Evolutionary conservation across 2,797 vertebrate genomes (phyloP), one percentile per base, ranked within the genome.

Genomic region (Pantherophis vulpinus): DNA sequence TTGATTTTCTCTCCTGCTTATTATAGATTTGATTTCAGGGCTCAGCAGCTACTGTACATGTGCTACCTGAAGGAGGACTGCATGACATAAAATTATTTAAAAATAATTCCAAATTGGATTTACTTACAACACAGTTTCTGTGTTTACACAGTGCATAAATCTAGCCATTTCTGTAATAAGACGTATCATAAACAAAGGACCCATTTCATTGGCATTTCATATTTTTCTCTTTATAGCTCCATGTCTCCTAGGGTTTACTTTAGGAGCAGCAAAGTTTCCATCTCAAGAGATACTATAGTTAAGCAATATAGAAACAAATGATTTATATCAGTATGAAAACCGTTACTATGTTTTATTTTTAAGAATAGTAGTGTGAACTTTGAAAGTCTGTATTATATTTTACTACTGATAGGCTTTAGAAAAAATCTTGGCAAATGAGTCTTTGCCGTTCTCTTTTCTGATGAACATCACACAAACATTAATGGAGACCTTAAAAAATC

Each of bases 351-450:
- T 90, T 32, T n/a, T 94, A 92, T 92, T 91, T 89, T 16, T 47
- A 83, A 83, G 25, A 83, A 83, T 83, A 92, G 1, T 91, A 59
- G 88, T 87, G 89, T 87, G 88, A 94, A 95, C 16, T 42, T 90
- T 86, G 55, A 29, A 42, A 32, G 86, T 70, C 5, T 37, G 12
- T 94, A 10, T 93, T 95, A 47, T 55, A 79, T 91, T 0, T 97
- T 98, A 63, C 94, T 96, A 63, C 94, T 96, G 95, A 93, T 94
- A 99, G 99, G 99, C 99, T 90, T 96, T 99, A 97, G 99, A 99
- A 97, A 99, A 98, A 96, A 97, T 99, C 96, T 97, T 99, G 95
- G 97, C 98, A 94, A 98, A 98, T 96, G 98, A 98, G 93, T 98
- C 97, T 0, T 96, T 98, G 66, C 98, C 98, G 0, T 98, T 99